Evolutionary conservation across 1,140 invertebrate species (phyloP).

Genomic region (Rhizoglyphus robini): DNA sequence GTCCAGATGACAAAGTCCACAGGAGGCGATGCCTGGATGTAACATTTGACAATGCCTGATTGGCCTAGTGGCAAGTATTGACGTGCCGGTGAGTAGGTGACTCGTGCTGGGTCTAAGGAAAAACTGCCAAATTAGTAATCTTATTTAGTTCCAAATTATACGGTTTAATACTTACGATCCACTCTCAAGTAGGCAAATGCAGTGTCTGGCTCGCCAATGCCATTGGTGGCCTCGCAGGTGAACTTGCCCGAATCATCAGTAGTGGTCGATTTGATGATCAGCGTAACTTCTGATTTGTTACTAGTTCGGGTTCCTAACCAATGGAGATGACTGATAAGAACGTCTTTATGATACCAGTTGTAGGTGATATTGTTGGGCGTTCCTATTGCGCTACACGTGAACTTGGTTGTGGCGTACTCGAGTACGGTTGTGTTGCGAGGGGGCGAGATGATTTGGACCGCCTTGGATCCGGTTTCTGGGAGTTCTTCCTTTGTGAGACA

Average conservation of each 20-base stretch:
- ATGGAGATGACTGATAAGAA: constrained; percentile 29
- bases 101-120: constrained; percentile 69
- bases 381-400: constrained; percentile 86
- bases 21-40: constrained; percentile 88
- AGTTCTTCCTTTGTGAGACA: too few species aligned
- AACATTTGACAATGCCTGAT: constrained; percentile 84
- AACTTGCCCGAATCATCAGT: constrained; percentile 89
- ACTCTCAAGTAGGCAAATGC: constrained; percentile 89
- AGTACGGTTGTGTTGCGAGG: constrained; percentile 87
- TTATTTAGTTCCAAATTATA: too few species aligned
- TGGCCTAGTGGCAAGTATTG: constrained; percentile 85
- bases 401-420: constrained; percentile 81
- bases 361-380: constrained; percentile 88
- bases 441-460: constrained; percentile 66
- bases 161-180: constrained; percentile 77
- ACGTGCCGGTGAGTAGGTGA: constrained; percentile 81
- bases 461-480: too few species aligned
- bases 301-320: constrained; percentile 67
- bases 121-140: neutral
- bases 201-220: constrained; percentile 87
- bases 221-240: constrained; percentile 87
- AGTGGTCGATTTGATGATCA: constrained; percentile 76
- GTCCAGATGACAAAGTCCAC: constrained; percentile 91
- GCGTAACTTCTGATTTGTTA: constrained; percentile 63
- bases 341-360: constrained; percentile 35